Percentiles rank a stretch among this genome's conserved stretches.
Evolutionary conservation across 2,797 vertebrate species (phyloP).

Genomic region (Lagodon rhomboides): DNA sequence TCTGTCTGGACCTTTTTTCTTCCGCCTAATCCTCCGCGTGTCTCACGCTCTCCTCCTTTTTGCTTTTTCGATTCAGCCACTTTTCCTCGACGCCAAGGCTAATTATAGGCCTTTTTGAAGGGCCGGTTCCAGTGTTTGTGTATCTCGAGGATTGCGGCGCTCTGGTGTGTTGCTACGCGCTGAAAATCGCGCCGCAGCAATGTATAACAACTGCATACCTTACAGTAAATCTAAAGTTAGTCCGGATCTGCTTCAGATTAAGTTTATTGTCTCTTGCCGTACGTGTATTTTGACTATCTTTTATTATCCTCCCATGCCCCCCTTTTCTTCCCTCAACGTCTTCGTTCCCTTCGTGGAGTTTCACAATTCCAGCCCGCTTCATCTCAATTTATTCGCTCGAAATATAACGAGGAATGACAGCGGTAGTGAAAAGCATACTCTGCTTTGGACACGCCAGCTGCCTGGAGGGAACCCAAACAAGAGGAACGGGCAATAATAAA

Average conservation of each 20-base stretch:
- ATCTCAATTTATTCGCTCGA: background rate
- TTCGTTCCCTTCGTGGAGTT: background rate
- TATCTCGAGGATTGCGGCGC: conserved; percentile 31
- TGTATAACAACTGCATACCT: conserved; percentile 23
- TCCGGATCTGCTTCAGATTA: conserved; percentile 18
- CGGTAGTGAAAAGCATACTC: background rate
- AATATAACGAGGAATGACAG: background rate
- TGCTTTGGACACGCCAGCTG: background rate
- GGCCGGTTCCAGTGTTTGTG: conserved; percentile 52
- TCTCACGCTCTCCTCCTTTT: conserved; percentile 43
- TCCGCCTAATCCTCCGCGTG: conserved; percentile 31
- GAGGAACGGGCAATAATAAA: conserved; percentile 1
- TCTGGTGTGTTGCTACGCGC: conserved; percentile 30
- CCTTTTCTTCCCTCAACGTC: background rate
- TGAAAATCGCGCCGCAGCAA: conserved; percentile 28
- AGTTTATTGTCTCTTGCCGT: conserved; percentile 18
- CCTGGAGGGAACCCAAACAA: conserved; percentile 12
- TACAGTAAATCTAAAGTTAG: conserved; percentile 28
- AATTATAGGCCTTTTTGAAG: conserved; percentile 64
- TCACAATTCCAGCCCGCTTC: background rate
- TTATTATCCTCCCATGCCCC: background rate
- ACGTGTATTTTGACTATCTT: background rate
- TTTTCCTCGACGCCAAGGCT: conserved; percentile 59
- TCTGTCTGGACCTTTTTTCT: conserved; percentile 49
- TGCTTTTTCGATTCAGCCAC: conserved; percentile 37